phyloP scores from a whole-genome alignment of 2,113 vertebrate genomes.

The Entomyzon cyanotis region DNA sequence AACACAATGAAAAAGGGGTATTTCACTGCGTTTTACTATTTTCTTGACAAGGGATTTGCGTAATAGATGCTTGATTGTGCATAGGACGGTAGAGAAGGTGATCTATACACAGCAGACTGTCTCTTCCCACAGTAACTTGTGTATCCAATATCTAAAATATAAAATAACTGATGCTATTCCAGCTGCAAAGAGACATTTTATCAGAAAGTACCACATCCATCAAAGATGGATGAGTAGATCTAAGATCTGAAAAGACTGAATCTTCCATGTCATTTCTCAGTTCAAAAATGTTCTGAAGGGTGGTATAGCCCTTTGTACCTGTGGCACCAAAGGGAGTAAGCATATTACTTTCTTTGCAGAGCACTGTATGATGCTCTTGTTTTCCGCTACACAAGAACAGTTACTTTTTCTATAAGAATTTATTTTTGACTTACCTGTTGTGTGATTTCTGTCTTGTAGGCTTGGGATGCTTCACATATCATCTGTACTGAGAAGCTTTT shows the following conservation, averaged over 20 bases:
- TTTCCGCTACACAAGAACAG: not conserved
- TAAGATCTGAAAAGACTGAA: too few species aligned
- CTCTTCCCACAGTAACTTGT: not conserved
- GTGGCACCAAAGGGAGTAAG: not conserved
- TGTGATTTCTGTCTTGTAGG: slow-evolving; percentile 9
- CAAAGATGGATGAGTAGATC: too few species aligned
- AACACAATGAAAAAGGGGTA: not conserved
- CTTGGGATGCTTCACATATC: not conserved
- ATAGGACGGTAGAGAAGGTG: not conserved
- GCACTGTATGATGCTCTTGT: not conserved
- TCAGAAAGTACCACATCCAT: not conserved
- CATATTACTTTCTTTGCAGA: not conserved
- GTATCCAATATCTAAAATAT: not conserved
- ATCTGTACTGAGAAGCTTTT: slow-evolving; percentile 13
- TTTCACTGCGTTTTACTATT: not conserved
- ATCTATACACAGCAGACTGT: not conserved
- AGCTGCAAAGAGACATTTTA: not conserved
- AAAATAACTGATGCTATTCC: not conserved
- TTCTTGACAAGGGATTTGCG: not conserved
- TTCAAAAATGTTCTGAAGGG: not conserved
- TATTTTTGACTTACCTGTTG: slow-evolving; percentile 22
- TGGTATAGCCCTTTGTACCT: not conserved
- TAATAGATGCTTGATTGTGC: not conserved
- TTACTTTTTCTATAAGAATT: slow-evolving; percentile 29
- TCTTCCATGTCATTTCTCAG: not conserved